Conservation (phyloP, 2,888 invertebrate genomes). For the Ichneumoninae sp. region DNA sequence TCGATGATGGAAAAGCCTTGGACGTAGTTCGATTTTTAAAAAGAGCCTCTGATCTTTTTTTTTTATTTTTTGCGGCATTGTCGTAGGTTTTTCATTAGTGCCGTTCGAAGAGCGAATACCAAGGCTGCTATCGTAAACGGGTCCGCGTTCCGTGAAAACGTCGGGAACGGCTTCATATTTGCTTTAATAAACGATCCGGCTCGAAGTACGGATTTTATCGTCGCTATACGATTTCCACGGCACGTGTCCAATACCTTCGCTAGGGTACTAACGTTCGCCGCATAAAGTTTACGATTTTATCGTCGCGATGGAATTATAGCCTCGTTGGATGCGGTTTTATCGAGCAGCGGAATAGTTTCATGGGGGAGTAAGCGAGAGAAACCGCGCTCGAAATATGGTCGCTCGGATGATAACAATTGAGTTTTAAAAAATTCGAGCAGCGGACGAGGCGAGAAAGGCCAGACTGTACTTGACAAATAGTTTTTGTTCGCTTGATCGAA, state of each 20-base stretch:
- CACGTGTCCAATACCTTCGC: conserved; percentile 1
- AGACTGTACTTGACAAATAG: background rate
- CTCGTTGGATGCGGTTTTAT: conserved; percentile 41
- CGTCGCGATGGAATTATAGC: conserved; percentile 29
- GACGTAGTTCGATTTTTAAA: too few relatives aligned
- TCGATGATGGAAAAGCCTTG: too few relatives aligned
- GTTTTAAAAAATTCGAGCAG: background rate
- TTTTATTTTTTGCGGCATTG: background rate
- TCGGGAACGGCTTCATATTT: background rate
- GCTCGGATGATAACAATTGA: background rate
- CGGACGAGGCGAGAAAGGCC: background rate
- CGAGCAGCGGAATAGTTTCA: conserved; percentile 16
- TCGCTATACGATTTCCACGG: background rate
- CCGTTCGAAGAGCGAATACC: background rate
- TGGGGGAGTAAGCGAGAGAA: background rate
- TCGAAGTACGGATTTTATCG: conserved; percentile 17
- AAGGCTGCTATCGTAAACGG: too few relatives aligned
- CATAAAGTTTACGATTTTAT: conserved; percentile 35
- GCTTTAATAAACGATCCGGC: conserved; percentile 3
- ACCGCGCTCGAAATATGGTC: conserved; percentile 3
- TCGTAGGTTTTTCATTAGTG: background rate
- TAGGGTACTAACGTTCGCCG: conserved; percentile 10
- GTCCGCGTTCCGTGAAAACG: background rate
- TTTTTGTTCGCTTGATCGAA: background rate
- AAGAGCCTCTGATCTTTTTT: too few relatives aligned